Percentiles rank a stretch among this genome's conserved stretches.
phyloP scores from a whole-genome alignment of 2,113 vertebrate genomes.

The Pelecanus crispus region DNA sequence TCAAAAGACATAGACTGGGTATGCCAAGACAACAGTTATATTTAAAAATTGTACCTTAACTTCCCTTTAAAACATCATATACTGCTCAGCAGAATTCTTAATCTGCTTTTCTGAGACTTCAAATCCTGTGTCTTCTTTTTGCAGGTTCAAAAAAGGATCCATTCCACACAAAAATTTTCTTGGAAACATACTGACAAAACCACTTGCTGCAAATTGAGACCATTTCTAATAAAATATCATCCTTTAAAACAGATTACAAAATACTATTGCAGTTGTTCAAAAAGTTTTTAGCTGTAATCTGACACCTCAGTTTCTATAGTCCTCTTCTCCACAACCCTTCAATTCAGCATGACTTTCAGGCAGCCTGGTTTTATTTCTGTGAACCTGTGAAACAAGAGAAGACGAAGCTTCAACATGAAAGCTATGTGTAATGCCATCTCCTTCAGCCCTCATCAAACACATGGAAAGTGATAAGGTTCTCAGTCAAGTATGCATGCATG shows the following conservation, averaged over 20 bases:
- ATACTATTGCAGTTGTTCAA: slow-evolving; percentile 20
- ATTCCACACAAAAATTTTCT: background rate
- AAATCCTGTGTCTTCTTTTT: background rate
- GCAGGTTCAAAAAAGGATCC: background rate
- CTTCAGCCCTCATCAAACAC: background rate
- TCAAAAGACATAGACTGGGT: background rate
- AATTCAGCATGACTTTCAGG: slow-evolving; percentile 85
- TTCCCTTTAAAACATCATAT: background rate
- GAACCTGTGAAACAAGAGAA: slow-evolving; percentile 78
- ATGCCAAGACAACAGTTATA: background rate
- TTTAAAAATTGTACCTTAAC: background rate
- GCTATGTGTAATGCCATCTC: background rate
- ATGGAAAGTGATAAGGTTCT: background rate
- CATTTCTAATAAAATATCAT: slow-evolving; percentile 44
- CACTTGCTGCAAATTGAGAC: background rate
- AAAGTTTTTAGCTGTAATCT: slow-evolving; percentile 2
- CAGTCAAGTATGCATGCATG: background rate
- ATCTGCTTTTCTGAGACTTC: background rate
- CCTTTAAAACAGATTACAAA: slow-evolving; percentile 43
- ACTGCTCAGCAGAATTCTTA: background rate
- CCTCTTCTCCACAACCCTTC: slow-evolving; percentile 45
- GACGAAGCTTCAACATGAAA: slow-evolving; percentile 45
- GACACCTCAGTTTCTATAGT: slow-evolving; percentile 12
- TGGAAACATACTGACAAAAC: slow-evolving; percentile 10
- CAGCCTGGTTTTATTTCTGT: slow-evolving; percentile 87